phyloP scores from a whole-genome alignment of 37 sponge, comb jelly and placozoan species.

The Corticium candelabrum region DNA sequence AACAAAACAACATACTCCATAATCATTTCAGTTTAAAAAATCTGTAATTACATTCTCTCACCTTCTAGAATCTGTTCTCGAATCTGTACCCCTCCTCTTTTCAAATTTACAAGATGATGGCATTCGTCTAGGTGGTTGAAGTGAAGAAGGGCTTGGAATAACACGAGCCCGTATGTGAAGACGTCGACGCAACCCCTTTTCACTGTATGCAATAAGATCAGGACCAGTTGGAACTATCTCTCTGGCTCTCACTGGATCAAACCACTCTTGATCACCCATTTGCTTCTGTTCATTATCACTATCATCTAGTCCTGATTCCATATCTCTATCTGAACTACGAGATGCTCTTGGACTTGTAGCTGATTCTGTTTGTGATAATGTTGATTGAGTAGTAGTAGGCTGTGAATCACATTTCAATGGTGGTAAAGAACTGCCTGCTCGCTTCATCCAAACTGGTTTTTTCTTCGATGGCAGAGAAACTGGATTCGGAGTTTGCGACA shows the following conservation, averaged over 20 bases:
- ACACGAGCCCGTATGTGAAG: neutral
- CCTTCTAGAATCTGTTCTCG: no score
- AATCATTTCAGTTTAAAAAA: no score
- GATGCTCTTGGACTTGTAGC: neutral
- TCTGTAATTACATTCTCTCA: no score
- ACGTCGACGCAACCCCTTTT: neutral
- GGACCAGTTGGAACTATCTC: conserved; percentile 45
- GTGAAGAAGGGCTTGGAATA: neutral
- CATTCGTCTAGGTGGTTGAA: neutral
- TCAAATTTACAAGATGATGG: neutral
- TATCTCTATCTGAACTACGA: neutral
- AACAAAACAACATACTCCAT: no score
- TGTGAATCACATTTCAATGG: no score
- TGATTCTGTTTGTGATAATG: conserved; percentile 7
- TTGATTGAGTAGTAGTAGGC: no score
- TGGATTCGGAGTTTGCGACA: conserved; percentile 43
- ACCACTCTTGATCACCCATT: conserved; percentile 61
- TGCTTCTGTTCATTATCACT: neutral
- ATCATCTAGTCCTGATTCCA: neutral
- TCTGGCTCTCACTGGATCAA: conserved; percentile 57
- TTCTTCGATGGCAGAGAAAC: conserved; percentile 16
- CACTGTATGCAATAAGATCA: conserved; percentile 44
- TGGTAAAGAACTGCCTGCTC: no score
- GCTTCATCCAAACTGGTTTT: no score
- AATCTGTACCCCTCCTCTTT: neutral